A percentile compares a stretch with the other conserved stretches of the same genome.
phyloP scores from a whole-genome alignment of 2,888 invertebrate species.

The Acronicta leporina region DNA sequence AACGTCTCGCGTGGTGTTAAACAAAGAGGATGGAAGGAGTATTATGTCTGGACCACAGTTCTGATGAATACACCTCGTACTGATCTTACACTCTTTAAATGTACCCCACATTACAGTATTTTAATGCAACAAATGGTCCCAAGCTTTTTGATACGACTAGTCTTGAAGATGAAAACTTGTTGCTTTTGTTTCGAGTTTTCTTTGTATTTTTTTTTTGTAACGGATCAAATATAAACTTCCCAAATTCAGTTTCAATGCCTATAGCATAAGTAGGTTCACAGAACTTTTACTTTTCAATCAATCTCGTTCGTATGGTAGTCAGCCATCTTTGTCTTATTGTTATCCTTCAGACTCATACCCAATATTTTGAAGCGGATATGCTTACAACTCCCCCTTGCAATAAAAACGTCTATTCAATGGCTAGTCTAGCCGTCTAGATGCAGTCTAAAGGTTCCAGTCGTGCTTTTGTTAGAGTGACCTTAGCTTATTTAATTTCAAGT shows the following conservation, averaged over 20 bases:
- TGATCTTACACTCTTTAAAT: conserved; percentile 21
- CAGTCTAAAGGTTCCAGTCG: conserved; percentile 69
- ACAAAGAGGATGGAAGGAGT: conserved; percentile 81
- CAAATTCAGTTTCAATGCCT: too few species aligned
- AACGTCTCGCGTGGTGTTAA: conserved; percentile 73
- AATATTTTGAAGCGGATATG: conserved; percentile 58
- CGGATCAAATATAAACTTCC: not conserved
- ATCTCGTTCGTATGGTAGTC: conserved; percentile 25
- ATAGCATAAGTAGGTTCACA: not conserved
- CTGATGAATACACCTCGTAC: conserved; percentile 46
- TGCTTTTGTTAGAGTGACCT: conserved; percentile 78
- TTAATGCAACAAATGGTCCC: conserved; percentile 31
- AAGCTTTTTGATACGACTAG: conserved; percentile 19
- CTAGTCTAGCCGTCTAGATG: conserved; percentile 83
- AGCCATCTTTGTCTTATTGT: conserved; percentile 49
- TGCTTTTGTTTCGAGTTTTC: not conserved
- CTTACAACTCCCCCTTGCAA: conserved; percentile 66
- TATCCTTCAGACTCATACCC: conserved; percentile 38
- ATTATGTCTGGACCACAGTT: conserved; percentile 75
- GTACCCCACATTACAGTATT: conserved; percentile 29
- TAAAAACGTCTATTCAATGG: conserved; percentile 58
- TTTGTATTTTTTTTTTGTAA: not conserved
- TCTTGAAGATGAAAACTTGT: conserved; percentile 13
- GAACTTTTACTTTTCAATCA: conserved; percentile 44
- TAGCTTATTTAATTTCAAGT: conserved; percentile 83